phyloP scores from a whole-genome alignment of 2,888 invertebrate genomes.

The Trissolcus japonicus region DNA sequence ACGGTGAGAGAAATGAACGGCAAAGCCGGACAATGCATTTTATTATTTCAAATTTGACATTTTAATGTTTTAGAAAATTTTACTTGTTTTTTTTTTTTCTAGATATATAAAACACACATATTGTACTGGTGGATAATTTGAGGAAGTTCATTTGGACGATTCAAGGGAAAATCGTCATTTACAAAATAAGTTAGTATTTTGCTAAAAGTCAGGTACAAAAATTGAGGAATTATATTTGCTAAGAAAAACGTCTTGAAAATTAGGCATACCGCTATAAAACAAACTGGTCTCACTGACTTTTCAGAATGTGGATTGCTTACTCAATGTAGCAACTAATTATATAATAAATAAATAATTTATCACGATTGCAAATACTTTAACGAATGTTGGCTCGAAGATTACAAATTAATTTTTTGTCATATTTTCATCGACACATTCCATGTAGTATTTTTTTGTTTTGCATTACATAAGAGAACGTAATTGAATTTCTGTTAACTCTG shows the following conservation, averaged over 20 bases:
- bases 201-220: constrained; percentile 19
- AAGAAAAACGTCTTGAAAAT: too few relatives aligned
- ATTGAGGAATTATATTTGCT: background rate
- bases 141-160: constrained; percentile 8
- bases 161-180: background rate
- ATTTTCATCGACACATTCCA: too few relatives aligned
- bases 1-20: constrained; percentile 10
- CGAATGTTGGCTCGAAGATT: too few relatives aligned
- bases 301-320: too few relatives aligned
- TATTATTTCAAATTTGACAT: constrained; percentile 4
- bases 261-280: too few relatives aligned
- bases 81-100: constrained; percentile 2
- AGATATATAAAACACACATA: background rate
- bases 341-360: too few relatives aligned
- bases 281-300: too few relatives aligned
- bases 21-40: constrained; percentile 8
- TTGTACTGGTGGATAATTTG: constrained; percentile 4
- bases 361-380: too few relatives aligned
- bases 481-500: background rate
- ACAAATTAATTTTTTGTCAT: too few relatives aligned
- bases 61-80: background rate
- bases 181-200: constrained; percentile 6
- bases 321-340: too few relatives aligned
- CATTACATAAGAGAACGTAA: too few relatives aligned
- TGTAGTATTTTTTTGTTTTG: too few relatives aligned